phyloP scores from a whole-genome alignment of 2,888 invertebrate genomes.

The Octonoba sinensis region DNA sequence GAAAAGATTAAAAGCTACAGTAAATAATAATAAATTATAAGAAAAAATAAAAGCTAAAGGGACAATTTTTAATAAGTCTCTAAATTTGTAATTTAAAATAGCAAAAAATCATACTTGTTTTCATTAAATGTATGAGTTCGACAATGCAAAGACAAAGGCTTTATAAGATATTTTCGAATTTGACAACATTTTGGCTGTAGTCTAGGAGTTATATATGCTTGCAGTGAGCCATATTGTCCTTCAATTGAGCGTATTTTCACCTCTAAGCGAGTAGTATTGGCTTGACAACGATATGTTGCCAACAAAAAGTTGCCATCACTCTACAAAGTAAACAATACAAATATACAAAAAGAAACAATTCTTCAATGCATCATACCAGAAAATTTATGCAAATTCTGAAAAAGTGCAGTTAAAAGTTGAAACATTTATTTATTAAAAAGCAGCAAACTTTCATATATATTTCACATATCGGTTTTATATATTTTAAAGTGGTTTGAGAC shows the following conservation, averaged over 20 bases:
- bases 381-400: not conserved
- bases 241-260: conserved; percentile 85
- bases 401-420: no score
- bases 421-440: no score
- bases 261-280: conserved; percentile 90
- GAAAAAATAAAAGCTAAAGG: no score
- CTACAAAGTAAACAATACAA: conserved; percentile 21
- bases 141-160: conserved; percentile 83
- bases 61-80: no score
- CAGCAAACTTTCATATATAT: no score
- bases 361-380: not conserved
- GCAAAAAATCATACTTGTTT: conserved; percentile 72
- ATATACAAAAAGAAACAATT: not conserved
- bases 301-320: conserved; percentile 78
- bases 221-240: conserved; percentile 81
- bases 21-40: no score
- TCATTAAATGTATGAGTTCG: conserved; percentile 79
- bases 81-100: no score
- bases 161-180: conserved; percentile 77
- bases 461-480: no score
- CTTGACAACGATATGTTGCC: conserved; percentile 92
- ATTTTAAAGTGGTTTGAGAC: no score
- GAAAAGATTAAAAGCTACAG: no score
- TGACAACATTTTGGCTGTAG: conserved; percentile 85
- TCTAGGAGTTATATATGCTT: conserved; percentile 83